These are phyloP conservation scores for Dallia pectoralis DNA, from an alignment of 2,797 vertebrate species.

Conservation along the genomic window DNA sequence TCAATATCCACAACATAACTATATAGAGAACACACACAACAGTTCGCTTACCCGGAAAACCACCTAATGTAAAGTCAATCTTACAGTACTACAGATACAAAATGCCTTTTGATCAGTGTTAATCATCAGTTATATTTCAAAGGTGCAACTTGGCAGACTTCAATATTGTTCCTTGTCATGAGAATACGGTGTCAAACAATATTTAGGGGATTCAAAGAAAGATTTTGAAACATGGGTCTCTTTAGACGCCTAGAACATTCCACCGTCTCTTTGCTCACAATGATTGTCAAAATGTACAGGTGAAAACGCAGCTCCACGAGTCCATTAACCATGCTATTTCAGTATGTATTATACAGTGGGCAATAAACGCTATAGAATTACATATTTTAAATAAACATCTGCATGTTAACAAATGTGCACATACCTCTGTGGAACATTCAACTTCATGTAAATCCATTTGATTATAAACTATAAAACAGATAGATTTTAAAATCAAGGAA, in stretches of 20 bases:
- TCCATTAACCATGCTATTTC: conserved; percentile 3
- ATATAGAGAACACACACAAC: conserved; percentile 25
- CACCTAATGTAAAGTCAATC: conserved; percentile 31
- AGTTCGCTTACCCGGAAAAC: conserved; percentile 27
- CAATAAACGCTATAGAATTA: not conserved
- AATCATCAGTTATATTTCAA: conserved; percentile 22
- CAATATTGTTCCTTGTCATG: conserved; percentile 20
- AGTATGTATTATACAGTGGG: not conserved
- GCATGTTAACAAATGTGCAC: not conserved
- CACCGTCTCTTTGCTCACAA: conserved; percentile 35
- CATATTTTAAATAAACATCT: not conserved
- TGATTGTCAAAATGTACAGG: conserved; percentile 54
- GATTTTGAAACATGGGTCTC: conserved; percentile 22
- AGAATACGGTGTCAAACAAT: conserved; percentile 16
- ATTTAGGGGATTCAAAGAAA: conserved; percentile 13
- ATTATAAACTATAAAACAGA: conserved; percentile 3
- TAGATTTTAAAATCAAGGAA: not conserved
- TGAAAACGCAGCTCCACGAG: not conserved
- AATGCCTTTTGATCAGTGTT: conserved; percentile 28
- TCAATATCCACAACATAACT: conserved; percentile 28
- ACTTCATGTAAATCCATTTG: not conserved
- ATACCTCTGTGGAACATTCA: not conserved
- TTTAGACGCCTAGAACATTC: conserved; percentile 23
- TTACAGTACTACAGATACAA: conserved; percentile 27
- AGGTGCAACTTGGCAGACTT: conserved; percentile 16